Conservation (phyloP, 2,888 invertebrate genomes). For the Trichogramma evanescens region DNA sequence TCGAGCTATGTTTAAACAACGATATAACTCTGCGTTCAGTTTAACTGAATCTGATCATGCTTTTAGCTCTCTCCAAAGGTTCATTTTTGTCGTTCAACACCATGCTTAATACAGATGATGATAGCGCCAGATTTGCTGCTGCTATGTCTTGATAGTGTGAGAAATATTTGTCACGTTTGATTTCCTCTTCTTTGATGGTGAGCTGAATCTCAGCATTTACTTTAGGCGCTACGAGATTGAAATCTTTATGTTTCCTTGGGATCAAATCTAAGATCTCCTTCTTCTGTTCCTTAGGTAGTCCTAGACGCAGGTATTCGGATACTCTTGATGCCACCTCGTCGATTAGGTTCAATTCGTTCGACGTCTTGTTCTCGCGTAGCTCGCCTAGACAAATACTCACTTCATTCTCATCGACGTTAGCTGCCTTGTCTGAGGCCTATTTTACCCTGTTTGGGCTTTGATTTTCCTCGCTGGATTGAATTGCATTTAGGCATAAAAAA, state of each 20-base stretch:
- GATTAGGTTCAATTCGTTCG: not conserved
- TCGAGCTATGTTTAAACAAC: no score
- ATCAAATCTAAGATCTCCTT: not conserved
- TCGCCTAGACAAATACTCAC: no score
- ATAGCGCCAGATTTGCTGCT: not conserved
- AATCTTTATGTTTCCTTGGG: slow-evolving; percentile 2
- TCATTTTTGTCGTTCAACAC: slow-evolving; percentile 6
- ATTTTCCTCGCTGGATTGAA: no score
- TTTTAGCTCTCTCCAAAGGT: no score
- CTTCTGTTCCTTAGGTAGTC: slow-evolving; percentile 6
- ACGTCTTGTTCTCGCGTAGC: no score
- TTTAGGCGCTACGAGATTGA: slow-evolving; percentile 13
- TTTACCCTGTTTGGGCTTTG: no score
- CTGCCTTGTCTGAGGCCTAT: no score
- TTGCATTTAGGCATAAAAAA: no score
- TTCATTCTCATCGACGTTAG: no score
- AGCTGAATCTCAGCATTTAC: slow-evolving; percentile 8
- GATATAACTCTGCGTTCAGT: no score
- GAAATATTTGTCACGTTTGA: slow-evolving; percentile 7
- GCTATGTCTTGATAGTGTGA: slow-evolving; percentile 1
- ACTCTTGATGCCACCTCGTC: slow-evolving; percentile 1
- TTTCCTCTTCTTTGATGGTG: slow-evolving; percentile 1
- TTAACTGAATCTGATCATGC: no score
- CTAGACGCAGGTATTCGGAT: not conserved
- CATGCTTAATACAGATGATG: not conserved